Conservation (phyloP, 2,888 invertebrate genomes). For the Trichopoda pennipes region DNA sequence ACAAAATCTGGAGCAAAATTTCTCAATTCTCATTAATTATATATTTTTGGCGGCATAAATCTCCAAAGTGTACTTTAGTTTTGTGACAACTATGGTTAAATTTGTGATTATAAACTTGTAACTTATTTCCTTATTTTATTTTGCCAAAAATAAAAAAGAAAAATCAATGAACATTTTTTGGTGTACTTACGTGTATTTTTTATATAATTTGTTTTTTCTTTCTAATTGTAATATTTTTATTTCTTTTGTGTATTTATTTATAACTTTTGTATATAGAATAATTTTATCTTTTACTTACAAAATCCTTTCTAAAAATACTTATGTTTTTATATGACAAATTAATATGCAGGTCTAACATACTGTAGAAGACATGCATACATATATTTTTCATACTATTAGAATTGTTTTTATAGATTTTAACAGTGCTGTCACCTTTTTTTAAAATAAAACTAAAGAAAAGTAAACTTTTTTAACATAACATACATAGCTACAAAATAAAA, state of each 20-base stretch:
- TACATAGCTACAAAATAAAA: background rate
- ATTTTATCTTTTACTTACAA: background rate
- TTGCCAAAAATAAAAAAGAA: constrained; percentile 19
- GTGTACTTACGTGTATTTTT: constrained; percentile 16
- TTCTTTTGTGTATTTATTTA: constrained; percentile 28
- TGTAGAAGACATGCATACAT: constrained; percentile 2
- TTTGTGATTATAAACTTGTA: no score
- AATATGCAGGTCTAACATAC: constrained; percentile 12
- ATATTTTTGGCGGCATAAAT: no score
- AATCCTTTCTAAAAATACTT: background rate
- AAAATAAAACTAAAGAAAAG: constrained; percentile 18
- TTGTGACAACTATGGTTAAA: no score
- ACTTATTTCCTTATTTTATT: no score
- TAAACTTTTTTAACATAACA: constrained; percentile 9
- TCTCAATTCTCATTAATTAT: no score
- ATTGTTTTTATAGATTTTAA: constrained; percentile 43
- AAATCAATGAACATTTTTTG: constrained; percentile 54
- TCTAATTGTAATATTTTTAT: constrained; percentile 13
- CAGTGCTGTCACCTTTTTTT: constrained; percentile 71
- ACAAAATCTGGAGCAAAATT: no score
- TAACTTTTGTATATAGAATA: constrained; percentile 26
- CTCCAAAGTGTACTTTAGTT: no score
- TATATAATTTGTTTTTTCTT: constrained; percentile 34
- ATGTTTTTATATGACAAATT: constrained; percentile 33
- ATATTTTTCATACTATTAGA: background rate